A percentile compares a stretch with the other conserved stretches of the same genome.
phyloP scores from a whole-genome alignment of 2,797 vertebrate genomes.

The Poecilia velifera region DNA sequence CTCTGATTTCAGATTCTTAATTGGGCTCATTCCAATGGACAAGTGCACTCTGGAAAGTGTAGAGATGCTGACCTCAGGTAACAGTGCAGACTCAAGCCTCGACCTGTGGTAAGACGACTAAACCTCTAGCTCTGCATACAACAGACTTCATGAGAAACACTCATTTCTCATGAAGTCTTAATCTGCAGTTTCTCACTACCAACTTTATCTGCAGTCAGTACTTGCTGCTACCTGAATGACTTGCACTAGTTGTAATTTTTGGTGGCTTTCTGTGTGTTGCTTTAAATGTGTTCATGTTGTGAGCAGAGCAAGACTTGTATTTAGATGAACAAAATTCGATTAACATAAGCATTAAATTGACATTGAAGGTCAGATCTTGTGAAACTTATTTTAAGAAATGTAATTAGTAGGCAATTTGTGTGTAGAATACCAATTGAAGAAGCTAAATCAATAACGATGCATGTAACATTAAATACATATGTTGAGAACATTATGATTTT shows the following conservation, averaged over 20 bases:
- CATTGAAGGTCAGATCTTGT: too few species aligned
- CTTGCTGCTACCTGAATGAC: too few species aligned
- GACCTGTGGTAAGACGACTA: conserved; percentile 59
- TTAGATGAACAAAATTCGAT: too few species aligned
- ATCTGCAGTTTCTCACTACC: neutral
- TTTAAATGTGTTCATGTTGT: neutral
- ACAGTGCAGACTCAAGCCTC: conserved; percentile 58
- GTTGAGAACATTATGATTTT: too few species aligned
- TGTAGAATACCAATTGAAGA: too few species aligned
- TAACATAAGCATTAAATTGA: too few species aligned
- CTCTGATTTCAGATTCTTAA: conserved; percentile 44
- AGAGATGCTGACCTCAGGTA: conserved; percentile 38
- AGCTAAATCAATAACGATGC: too few species aligned
- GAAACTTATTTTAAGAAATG: too few species aligned
- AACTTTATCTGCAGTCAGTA: too few species aligned
- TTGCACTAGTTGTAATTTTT: neutral
- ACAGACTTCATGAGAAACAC: too few species aligned
- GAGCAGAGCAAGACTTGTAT: neutral
- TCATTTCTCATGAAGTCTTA: neutral
- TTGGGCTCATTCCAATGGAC: conserved; percentile 60
- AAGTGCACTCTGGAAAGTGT: conserved; percentile 48
- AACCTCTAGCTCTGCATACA: neutral
- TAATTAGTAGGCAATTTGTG: too few species aligned
- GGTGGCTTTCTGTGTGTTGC: neutral
- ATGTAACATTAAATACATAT: too few species aligned